Base-by-base conservation (phyloP, 2,797 vertebrate genomes). In the Thaleichthys pacificus region DNA sequence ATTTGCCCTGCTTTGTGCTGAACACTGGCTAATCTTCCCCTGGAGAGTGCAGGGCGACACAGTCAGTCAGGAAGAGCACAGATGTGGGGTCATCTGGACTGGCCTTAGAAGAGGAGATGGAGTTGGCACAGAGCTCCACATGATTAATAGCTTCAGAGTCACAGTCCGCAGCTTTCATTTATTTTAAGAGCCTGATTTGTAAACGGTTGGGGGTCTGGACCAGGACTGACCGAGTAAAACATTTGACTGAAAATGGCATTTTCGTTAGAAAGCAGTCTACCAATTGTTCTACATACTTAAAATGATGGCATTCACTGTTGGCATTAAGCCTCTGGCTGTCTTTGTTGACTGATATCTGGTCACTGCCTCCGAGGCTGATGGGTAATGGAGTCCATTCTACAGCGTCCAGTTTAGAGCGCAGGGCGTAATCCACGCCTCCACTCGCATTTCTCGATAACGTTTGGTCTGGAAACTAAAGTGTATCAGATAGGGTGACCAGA, bases 21-120 rank as follows among this genome's bases (percentile, higher is more conserved):
- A 49, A 49, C 47, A 49, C 9, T 49, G 47, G 47, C 3, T 49
- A 49, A 49, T 49, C 47, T 49, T 15, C 47, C 15, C 11, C 47
- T 15, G 47, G 47, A 49, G 47, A 12, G 47, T 49, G 47, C 15
- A 84, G 83, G 80, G 82, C 79, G 32, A 70, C 76, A 66, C 56
- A 63, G 85, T 83, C 85, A 87, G 87, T 86, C 84, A 86, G 86
- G 84, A 83, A 80, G 77, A 82, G 76, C 83, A 86, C 61, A 85
- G 84, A 89, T 85, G 86, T 87, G 77, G 1, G 54, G 80, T 86
- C 85, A 83, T 80, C 26, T 28, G 5, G 21, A 15, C 32, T 69
- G 5, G 21, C 22, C 32, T 69, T 5, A 35, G 14, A 22, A 82
- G 68, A 84, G 82, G 78, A 54, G 78, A 87, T 85, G 78, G 78